Evolutionary conservation across 2,113 vertebrate species (phyloP), one percentile per base, ranked within the genome.

Genomic region (Ictalurus punctatus): DNA sequence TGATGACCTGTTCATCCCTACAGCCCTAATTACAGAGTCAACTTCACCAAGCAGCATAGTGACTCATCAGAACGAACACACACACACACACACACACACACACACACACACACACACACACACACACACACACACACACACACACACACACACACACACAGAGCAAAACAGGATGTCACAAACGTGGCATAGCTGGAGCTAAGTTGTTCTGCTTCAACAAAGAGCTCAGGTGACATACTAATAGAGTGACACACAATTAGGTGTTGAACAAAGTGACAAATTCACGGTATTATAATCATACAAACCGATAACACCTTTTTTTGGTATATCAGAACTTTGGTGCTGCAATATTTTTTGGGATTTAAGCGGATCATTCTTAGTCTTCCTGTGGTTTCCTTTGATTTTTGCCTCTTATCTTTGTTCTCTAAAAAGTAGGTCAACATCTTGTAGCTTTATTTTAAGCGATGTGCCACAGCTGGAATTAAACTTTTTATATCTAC

Each of bases 21-120:
- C 89, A 86, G 86, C 87, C 90, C 90, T 94, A 94, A 95, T 94
- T 94, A 94, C 94, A 59, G 83, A 90, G 83, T 86, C 78, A 65
- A 76, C 85, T 58, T 87, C 86, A 87, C 52, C 86, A 81, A 76
- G 85, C 58, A 83, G 81, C 56, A 23, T 3, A 69, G 86, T 90
- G 89, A 90, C 89, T 90, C 89, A 90, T 87, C 81, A 83, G 21
- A 40, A 44, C 65, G n/a, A n/a, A 83, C 67, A 61, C 76, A 76
- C 90, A 52, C 74, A 74, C 73, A 73, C 87, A 79, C 79, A 83
- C 67, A 61, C 76, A 76, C 65, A 83, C 67, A 61, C 76, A 76
- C 90, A 52, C 74, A 74, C 73, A 73, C 87, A 79, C 79, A 83
- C 67, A 61, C 76, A 76, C 65, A 83, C 67, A 61, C 76, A 76